Evolutionary conservation across 2,113 vertebrate genomes (phyloP).

Genomic region (Cyrtonyx montezumae): DNA sequence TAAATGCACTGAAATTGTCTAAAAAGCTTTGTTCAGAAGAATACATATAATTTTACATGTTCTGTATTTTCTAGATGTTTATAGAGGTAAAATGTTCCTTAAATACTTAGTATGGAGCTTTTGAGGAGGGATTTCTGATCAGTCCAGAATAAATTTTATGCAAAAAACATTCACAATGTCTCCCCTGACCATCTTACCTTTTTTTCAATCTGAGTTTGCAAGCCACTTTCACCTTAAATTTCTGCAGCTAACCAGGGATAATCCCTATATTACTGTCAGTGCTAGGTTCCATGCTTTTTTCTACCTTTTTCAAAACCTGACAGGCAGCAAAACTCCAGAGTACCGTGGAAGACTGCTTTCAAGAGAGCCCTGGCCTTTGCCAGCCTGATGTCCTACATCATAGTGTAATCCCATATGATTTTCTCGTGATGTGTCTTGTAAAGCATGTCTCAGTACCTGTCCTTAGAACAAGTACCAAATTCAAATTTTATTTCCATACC

Average conservation of each 20-base stretch:
- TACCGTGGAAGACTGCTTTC: rapidly evolving
- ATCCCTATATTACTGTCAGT: background rate
- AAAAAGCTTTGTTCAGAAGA: background rate
- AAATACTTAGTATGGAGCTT: background rate
- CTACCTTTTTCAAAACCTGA: background rate
- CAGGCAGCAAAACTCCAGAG: background rate
- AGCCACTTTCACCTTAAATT: background rate
- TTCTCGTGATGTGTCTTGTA: background rate
- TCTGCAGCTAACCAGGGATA: background rate
- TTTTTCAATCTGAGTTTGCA: background rate
- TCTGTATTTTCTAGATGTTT: background rate
- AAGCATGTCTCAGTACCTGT: background rate
- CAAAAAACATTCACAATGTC: background rate
- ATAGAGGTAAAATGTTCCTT: background rate
- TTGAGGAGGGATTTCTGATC: background rate
- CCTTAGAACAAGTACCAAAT: background rate
- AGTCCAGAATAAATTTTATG: background rate
- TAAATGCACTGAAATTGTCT: background rate
- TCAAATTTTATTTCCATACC: background rate
- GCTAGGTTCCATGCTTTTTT: background rate
- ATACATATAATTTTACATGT: background rate
- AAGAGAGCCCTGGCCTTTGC: background rate
- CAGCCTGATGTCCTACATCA: background rate
- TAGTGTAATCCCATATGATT: background rate
- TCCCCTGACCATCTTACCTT: background rate